phyloP scores from a whole-genome alignment of 2,888 invertebrate genomes.

The Amblyjoppa fuscipennis region DNA sequence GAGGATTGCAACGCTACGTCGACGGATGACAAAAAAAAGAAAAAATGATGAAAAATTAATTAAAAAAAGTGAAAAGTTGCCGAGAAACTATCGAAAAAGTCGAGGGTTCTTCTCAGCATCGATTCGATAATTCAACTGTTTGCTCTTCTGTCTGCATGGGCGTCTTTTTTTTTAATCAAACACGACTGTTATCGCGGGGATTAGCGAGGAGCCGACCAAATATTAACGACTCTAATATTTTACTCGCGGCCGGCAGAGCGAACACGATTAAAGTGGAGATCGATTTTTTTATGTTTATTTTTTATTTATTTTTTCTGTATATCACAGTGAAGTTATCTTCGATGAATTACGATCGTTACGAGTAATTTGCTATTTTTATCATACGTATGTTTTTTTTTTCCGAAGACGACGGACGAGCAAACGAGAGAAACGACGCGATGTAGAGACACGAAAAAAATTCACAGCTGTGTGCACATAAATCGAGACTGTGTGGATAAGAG shows the following conservation, averaged over 20 bases:
- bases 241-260: neutral
- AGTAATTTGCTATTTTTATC: neutral
- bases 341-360: too few species aligned
- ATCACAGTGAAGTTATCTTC: too few species aligned
- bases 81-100: neutral
- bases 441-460: constrained; percentile 7
- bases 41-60: neutral
- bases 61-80: neutral
- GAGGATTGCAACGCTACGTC: too few species aligned
- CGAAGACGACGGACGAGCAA: neutral
- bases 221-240: too few species aligned
- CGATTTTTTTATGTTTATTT: neutral
- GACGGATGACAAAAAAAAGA: neutral
- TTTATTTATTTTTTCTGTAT: neutral
- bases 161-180: constrained; percentile 28
- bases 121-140: constrained; percentile 17
- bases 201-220: constrained; percentile 15
- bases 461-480: constrained; percentile 36
- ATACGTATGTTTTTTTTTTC: neutral
- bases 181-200: constrained; percentile 17
- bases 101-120: too few species aligned
- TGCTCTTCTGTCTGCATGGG: constrained; percentile 14
- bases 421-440: neutral
- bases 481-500: constrained; percentile 30
- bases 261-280: neutral